Base-by-base conservation (phyloP, 1,140 invertebrate genomes). In the Saccostrea echinata region DNA sequence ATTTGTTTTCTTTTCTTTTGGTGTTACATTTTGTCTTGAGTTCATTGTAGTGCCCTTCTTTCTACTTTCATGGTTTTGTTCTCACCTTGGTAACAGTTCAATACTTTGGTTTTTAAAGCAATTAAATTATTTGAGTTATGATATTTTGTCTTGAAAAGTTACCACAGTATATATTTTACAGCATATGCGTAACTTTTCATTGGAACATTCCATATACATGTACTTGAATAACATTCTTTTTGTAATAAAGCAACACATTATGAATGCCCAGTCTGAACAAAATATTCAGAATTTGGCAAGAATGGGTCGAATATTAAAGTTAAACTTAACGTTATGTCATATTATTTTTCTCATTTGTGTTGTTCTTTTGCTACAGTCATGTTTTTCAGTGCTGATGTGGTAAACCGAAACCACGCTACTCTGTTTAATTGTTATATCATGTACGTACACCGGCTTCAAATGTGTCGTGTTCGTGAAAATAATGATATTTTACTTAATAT, bases 401-500 rank as follows among this genome's bases (percentile, higher is more conserved):
- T 61, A 21, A 61, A 18, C 0, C 1, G 8, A 61, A 61, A n/a
- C 18, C 68, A 76, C 68, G 68, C 30, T 3, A 30, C 27, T 33
- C 27, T 76, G 8, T 27, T 76, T 76, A 13, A 76, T 76, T 30
- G 24, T 76, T 76, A 76, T 30, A 76, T 76, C 68, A 64, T 43
- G 11, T 2, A 30, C 68, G 68, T 76, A 12, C 68, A 16, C 27
- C 3, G 68, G 27, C 55, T 61, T 61, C 18, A 18, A 61, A 61
- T 61, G 13, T 61, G 55, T 61, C 55, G n/a, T 61, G 18, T 61
- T 21, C 55, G 18, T 61, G 18, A 61, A 21, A 21, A 61, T 61
- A 61, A 61, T 61, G 55, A 61, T 61, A 61, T 61, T 61, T 61
- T 61, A 61, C 55, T 21, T 18, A 61, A 61, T 61, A 61, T 61